Evolutionary conservation across 2,113 vertebrate species (phyloP), one percentile per base, ranked within the genome.

Genomic region (Elanoides forficatus): DNA sequence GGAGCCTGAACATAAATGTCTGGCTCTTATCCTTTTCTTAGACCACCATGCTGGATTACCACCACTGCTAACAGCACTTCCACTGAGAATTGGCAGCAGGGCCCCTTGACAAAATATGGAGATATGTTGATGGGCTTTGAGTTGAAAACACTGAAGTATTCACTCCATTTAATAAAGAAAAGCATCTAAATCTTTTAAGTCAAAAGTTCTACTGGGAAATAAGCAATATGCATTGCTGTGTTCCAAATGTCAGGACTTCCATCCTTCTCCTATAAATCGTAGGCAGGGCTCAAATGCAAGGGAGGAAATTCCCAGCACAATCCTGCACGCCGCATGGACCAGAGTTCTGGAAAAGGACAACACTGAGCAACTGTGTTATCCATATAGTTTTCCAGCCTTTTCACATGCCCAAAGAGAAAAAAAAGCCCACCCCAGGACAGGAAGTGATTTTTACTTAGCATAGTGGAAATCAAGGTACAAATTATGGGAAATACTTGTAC

Each of bases 201-300:
- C 56, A 7, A 93, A 95, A 91, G 82, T 93, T 92, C 96, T 94
- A 94, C 90, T 94, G 97, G 94, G 97, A 97, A 97, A 97, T 97
- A 96, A 97, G 96, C 80, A 86, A 88, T 7, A 96, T 55, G 78
- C 75, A 71, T 90, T 84, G 52, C 85, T 88, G 68, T 95, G 80
- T 79, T 97, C 94, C 90, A 90, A 93, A 93, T 95, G 88, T 88
- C 88, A 91, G 74, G 74, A n/a, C 94, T 95, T 93, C 86, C 72
- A 84, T 60, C 81, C 47, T 67, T 79, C 85, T 94, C 78, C 88
- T 68, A 81, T 93, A 97, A 95, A 96, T 90, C 0, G n/a, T 30
- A 86, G 67, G 38, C 67, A 88, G 63, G 43, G 55, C 86, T 88
- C 72, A 91, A 88, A 81, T 8, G 0, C 1, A 0, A 84, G 66